phyloP scores from a whole-genome alignment of 1,140 invertebrate genomes.

The Heliconius eleuchia region DNA sequence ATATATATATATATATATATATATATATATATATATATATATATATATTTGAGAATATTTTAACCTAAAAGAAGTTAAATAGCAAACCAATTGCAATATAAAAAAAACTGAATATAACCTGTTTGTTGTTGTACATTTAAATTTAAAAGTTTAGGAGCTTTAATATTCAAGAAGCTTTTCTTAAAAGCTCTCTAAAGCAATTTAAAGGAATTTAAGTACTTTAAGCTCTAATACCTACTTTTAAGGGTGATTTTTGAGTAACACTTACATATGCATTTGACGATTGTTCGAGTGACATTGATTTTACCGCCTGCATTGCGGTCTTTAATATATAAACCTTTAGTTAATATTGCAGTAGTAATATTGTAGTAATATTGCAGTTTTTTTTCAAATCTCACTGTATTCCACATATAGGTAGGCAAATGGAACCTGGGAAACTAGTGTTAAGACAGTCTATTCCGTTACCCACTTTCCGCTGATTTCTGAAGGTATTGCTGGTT shows the following conservation, averaged over 20 bases:
- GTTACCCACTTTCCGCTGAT: no score
- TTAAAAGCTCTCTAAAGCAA: background rate
- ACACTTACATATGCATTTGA: background rate
- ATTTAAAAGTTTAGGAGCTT: background rate
- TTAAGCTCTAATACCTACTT: background rate
- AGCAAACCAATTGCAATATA: background rate
- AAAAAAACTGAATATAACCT: background rate
- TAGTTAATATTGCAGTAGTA: conserved; percentile 1
- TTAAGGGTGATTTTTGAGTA: background rate
- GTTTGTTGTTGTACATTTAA: background rate
- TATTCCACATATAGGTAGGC: no score
- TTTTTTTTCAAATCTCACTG: no score
- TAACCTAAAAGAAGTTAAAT: no score
- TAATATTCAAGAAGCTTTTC: conserved; percentile 7
- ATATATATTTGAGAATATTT: no score
- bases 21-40: no score
- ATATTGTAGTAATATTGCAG: no score
- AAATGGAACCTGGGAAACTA: no score
- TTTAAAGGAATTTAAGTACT: background rate
- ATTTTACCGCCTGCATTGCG: conserved; percentile 13
- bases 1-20: no score
- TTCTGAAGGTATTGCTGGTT: no score
- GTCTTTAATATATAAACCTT: conserved; percentile 12
- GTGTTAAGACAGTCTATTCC: no score
- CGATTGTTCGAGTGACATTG: conserved; percentile 12